Percentiles rank a stretch among this genome's conserved stretches.
Conservation (phyloP, 2,113 vertebrate genomes). For the Lycaon pictus region DNA sequence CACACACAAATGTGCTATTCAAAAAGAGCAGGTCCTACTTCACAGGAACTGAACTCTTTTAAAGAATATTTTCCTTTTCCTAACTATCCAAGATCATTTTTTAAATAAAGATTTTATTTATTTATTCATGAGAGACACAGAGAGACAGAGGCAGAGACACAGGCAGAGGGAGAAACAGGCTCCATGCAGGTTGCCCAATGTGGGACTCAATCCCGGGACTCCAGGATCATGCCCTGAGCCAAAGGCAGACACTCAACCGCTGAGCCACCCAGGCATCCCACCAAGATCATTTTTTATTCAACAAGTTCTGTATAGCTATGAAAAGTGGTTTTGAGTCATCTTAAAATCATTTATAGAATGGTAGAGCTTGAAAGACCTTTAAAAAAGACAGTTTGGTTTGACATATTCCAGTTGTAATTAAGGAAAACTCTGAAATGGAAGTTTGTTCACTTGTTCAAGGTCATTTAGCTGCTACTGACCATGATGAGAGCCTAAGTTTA, state of each 20-base stretch:
- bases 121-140: too few relatives aligned
- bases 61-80: conserved; percentile 15
- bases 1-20: not conserved
- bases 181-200: too few relatives aligned
- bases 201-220: too few relatives aligned
- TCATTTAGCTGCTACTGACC: conserved; percentile 6
- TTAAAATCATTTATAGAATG: conserved; percentile 27
- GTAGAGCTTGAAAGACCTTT: not conserved
- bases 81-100: not conserved
- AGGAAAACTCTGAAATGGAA: conserved; percentile 41
- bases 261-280: too few relatives aligned
- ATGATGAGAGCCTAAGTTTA: conserved; percentile 1
- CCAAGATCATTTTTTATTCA: not conserved
- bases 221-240: too few relatives aligned
- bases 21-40: not conserved
- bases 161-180: too few relatives aligned
- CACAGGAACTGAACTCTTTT: conserved; percentile 26
- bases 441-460: conserved; percentile 21
- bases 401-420: not conserved
- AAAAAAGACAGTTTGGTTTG: not conserved
- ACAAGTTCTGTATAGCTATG: not conserved
- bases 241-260: too few relatives aligned
- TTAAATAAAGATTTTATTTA: not conserved
- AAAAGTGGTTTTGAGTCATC: not conserved
- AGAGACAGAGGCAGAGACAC: too few relatives aligned